A percentile compares a stretch with the other conserved stretches of the same genome.
phyloP scores from a whole-genome alignment of 2,797 vertebrate genomes.

The Pipistrellus pipistrellus region DNA sequence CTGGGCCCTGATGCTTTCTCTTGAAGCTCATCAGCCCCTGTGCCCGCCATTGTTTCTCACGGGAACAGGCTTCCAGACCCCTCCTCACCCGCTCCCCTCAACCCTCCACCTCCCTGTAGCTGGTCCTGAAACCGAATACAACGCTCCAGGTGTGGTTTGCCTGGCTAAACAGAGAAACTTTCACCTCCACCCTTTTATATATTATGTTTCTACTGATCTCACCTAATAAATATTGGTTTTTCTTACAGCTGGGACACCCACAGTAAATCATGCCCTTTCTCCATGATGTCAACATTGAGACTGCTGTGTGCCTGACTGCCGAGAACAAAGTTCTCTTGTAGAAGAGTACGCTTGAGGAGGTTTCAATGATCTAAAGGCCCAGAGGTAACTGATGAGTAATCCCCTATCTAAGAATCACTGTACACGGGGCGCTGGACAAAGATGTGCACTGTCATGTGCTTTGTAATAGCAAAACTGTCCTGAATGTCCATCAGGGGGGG shows the following conservation, averaged over 20 bases:
- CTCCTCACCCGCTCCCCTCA: neutral
- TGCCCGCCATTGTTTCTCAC: neutral
- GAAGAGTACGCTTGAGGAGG: neutral
- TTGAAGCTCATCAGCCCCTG: neutral
- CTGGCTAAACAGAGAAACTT: neutral
- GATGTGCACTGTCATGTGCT: neutral
- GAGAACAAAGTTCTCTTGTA: slow-evolving; percentile 32
- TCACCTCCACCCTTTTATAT: neutral
- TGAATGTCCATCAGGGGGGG: neutral
- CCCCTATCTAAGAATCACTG: neutral
- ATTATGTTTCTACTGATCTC: neutral
- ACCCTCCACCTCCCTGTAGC: neutral
- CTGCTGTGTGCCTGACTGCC: neutral
- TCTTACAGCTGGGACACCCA: neutral
- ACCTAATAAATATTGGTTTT: neutral
- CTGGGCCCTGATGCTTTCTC: neutral
- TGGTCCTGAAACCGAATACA: neutral
- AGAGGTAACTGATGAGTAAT: neutral
- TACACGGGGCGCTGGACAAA: neutral
- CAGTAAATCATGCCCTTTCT: neutral
- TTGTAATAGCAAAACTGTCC: neutral
- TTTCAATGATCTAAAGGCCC: neutral
- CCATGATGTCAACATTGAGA: neutral
- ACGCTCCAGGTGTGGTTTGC: neutral
- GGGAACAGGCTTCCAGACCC: neutral